These are phyloP conservation scores for Apodemus sylvaticus DNA, from an alignment of 2,113 vertebrate species.

Conservation along the genomic window DNA sequence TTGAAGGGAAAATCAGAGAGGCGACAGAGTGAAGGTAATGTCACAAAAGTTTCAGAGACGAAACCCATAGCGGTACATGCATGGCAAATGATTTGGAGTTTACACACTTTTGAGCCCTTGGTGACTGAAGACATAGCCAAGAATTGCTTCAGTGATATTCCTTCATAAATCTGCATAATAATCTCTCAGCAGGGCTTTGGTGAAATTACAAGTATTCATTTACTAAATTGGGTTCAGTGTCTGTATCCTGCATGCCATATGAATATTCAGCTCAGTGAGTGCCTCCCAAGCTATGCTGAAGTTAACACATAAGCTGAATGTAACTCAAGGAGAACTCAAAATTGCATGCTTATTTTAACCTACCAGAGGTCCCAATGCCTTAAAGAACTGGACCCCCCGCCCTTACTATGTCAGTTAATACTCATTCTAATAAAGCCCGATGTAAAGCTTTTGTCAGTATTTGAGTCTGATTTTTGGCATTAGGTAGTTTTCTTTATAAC, in stretches of 20 bases:
- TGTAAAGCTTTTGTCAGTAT: conserved; percentile 62
- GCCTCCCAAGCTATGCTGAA: conserved; percentile 82
- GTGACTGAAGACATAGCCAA: conserved; percentile 86
- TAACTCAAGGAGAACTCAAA: conserved; percentile 74
- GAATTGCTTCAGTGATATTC: conserved; percentile 87
- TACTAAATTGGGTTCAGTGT: conserved; percentile 91
- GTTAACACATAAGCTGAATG: conserved; percentile 78
- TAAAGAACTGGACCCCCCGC: conserved; percentile 44
- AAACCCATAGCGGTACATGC: conserved; percentile 80
- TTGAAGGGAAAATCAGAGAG: conserved; percentile 79
- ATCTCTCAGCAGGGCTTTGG: conserved; percentile 87
- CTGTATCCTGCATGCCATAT: conserved; percentile 84
- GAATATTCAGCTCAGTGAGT: conserved; percentile 87
- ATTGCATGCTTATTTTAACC: conserved; percentile 70
- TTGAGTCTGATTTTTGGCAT: conserved; percentile 68
- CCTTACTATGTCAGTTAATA: conserved; percentile 21
- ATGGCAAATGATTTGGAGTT: conserved; percentile 83
- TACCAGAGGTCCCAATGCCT: conserved; percentile 50
- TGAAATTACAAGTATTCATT: conserved; percentile 91
- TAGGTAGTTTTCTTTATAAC: conserved; percentile 65
- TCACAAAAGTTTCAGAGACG: conserved; percentile 84
- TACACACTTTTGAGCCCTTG: conserved; percentile 84
- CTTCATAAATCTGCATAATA: conserved; percentile 91
- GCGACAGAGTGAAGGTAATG: conserved; percentile 80
- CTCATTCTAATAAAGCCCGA: conserved; percentile 42